Conservation (phyloP, 2,797 vertebrate genomes). For the Pseudochaenichthys georgianus region DNA sequence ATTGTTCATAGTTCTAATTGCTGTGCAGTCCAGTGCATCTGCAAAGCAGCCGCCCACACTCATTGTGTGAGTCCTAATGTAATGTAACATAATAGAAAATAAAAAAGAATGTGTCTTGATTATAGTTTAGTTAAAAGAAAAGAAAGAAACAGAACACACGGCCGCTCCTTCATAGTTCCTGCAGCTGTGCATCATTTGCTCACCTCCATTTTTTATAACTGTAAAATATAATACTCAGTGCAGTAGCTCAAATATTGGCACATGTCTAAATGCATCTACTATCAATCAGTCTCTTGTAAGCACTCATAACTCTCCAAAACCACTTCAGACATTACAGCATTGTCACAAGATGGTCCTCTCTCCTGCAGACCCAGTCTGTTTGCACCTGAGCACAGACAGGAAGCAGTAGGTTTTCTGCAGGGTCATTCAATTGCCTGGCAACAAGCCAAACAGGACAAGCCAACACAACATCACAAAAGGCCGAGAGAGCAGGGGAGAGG, state of each 20-base stretch:
- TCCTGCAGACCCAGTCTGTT: constrained; percentile 5
- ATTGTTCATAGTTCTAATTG: background rate
- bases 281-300: background rate
- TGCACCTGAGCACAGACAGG: constrained; percentile 36
- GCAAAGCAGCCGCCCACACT: background rate
- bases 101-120: background rate
- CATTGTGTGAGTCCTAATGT: background rate
- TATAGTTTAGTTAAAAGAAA: background rate
- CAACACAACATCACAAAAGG: constrained; percentile 46
- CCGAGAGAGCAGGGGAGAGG: constrained; percentile 34
- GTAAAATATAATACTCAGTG: too few relatives aligned
- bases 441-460: constrained; percentile 54
- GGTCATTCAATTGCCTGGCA: constrained; percentile 55
- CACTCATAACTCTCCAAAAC: background rate
- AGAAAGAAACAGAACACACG: too few relatives aligned
- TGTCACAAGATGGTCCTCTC: constrained; percentile 1
- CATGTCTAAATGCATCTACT: background rate
- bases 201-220: background rate
- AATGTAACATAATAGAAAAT: background rate
- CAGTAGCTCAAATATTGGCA: background rate
- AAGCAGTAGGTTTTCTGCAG: constrained; percentile 43
- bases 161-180: too few relatives aligned
- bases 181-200: too few relatives aligned
- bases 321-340: background rate
- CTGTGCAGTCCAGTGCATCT: background rate